Percentiles rank a stretch among this genome's conserved stretches.
These are phyloP conservation scores for Corythornis cristatus DNA, from an alignment of 2,113 vertebrate species.

Conservation along the genomic window DNA sequence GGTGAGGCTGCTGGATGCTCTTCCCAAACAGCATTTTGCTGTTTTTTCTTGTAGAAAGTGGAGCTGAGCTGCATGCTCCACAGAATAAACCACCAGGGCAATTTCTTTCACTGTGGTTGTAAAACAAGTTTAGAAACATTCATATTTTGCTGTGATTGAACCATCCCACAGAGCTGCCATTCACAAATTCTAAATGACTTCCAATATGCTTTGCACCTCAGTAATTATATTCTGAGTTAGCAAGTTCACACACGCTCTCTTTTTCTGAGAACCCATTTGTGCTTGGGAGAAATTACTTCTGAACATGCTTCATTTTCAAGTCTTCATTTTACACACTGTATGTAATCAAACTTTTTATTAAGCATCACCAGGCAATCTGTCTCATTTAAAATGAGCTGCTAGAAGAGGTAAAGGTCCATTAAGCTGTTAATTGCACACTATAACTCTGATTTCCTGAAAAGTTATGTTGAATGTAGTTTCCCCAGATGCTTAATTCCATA, in stretches of 20 bases:
- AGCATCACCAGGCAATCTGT: conserved; percentile 45
- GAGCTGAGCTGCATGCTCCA: neutral
- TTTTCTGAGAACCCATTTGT: neutral
- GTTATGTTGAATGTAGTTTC: neutral
- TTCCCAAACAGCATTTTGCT: neutral
- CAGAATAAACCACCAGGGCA: neutral
- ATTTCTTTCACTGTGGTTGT: neutral
- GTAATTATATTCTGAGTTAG: conserved; percentile 34
- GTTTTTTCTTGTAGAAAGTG: neutral
- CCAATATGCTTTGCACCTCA: conserved; percentile 1
- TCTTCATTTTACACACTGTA: conserved; percentile 35
- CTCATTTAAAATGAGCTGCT: conserved; percentile 52
- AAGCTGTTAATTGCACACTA: conserved; percentile 43
- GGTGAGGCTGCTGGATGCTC: neutral
- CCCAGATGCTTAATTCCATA: neutral
- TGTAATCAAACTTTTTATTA: conserved; percentile 60
- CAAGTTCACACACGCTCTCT: neutral
- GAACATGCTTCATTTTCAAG: conserved; percentile 31
- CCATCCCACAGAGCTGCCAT: neutral
- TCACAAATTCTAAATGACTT: conserved; percentile 45
- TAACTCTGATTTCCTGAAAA: conserved; percentile 29
- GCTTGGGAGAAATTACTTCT: conserved; percentile 44
- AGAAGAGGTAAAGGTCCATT: conserved; percentile 54
- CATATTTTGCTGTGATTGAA: conserved; percentile 14
- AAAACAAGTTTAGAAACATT: conserved; percentile 28